Conservation (phyloP, 2,797 vertebrate genomes). For the Chrysocyon brachyurus region DNA sequence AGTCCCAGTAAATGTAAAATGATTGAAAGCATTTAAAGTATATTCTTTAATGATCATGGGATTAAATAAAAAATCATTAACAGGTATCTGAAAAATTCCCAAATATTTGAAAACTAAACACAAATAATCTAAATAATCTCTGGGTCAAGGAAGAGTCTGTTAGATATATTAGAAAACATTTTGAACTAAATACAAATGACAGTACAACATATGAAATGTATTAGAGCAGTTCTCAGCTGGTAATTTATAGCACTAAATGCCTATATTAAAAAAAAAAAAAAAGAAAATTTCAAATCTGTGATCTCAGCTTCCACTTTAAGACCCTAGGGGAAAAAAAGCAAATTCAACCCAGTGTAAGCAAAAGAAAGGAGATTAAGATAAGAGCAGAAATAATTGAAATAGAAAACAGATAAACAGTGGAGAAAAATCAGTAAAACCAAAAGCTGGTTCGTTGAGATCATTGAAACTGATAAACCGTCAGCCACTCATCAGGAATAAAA, state of each 20-base stretch:
- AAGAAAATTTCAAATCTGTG: neutral
- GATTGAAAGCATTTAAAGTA: neutral
- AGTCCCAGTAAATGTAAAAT: neutral
- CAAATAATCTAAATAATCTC: neutral
- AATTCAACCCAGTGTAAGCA: neutral
- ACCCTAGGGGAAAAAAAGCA: neutral
- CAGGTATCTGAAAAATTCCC: neutral
- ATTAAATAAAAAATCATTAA: conserved; percentile 9
- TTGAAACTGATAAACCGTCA: conserved; percentile 38
- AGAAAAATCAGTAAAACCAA: neutral
- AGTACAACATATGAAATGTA: neutral
- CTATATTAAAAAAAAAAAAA: neutral
- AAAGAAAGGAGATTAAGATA: neutral
- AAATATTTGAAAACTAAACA: conserved; percentile 30
- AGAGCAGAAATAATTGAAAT: neutral
- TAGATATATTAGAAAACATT: neutral
- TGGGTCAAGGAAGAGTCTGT: neutral
- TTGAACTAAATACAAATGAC: neutral
- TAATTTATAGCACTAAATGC: neutral
- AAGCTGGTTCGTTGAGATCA: conserved; percentile 18
- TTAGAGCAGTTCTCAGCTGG: neutral
- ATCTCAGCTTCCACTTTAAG: neutral
- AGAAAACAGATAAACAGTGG: neutral
- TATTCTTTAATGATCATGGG: neutral
- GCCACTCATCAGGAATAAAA: neutral